Conservation (phyloP, 2,113 vertebrate species). For the Desmodus rotundus region DNA sequence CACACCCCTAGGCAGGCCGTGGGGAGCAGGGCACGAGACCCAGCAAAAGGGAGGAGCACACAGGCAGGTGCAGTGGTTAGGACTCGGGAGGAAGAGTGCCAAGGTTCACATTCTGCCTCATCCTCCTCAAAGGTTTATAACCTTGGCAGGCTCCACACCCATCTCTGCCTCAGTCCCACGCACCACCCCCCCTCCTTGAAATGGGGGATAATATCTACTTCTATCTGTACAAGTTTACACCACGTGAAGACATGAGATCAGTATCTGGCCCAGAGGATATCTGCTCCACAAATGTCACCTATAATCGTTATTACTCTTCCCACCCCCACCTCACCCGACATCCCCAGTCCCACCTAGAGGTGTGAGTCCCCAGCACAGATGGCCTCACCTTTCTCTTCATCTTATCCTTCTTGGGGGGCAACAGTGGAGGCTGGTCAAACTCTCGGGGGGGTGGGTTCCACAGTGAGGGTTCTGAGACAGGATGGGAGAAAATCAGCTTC, state of each 20-base stretch:
- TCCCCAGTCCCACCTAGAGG: not conserved
- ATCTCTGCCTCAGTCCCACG: not conserved
- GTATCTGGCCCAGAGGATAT: not conserved
- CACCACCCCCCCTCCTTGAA: not conserved
- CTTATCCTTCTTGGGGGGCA: constrained; percentile 87
- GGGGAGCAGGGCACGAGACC: not conserved
- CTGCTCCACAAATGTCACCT: not conserved
- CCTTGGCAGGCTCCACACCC: not conserved
- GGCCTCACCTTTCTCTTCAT: constrained; percentile 73
- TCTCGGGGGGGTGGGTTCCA: constrained; percentile 54
- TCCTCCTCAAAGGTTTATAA: not conserved
- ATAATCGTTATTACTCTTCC: not conserved
- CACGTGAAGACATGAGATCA: not conserved
- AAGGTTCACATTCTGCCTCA: not conserved
- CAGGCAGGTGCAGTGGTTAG: not conserved
- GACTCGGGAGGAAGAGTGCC: not conserved
- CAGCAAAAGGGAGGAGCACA: not conserved
- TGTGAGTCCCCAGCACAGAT: not conserved
- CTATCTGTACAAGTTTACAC: not conserved
- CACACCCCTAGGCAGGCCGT: constrained; percentile 74
- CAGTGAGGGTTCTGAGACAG: constrained; percentile 80
- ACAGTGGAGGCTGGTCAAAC: constrained; percentile 78
- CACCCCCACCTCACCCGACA: not conserved
- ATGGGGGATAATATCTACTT: not conserved
- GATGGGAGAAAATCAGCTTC: not conserved